Base-by-base conservation (phyloP, 2,797 vertebrate genomes). In the Avahi laniger region DNA sequence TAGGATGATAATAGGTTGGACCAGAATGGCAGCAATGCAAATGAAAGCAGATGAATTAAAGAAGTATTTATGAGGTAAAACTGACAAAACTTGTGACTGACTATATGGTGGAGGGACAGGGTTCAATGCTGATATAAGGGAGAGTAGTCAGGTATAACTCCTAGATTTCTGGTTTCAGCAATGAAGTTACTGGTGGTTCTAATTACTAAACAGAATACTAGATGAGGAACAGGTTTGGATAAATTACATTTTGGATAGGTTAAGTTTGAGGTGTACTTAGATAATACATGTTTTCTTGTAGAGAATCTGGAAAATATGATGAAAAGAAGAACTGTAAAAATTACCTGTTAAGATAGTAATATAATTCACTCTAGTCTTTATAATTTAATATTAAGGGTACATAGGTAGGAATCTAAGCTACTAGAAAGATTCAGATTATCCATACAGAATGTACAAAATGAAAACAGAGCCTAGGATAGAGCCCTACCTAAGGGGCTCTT, bases 311-410 rank as follows among this genome's bases (percentile, higher is more conserved):
- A 95, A 92, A 94, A 88, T 48, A 83, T 84, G 7, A 28, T 48
- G 69, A 26, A 78, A 85, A 79, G 41, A 76, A 76, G 35, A 82
- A 89, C 72, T 75, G 38, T 63, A 96, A 96, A 94, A 90, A 54
- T 61, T 52, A 92, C 7, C 11, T 79, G 20, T 69, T 92, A 94
- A 91, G 33, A 79, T 50, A 59, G 7, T 67, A 33, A 89, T 78
- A 48, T 84, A 80, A 93, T n/a, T 89, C 8, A 87, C 50, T 72
- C 35, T 11, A 67, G n/a, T 46, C 22, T 79, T 92, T 46, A 80
- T 59, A 59, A 59, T 59, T 59, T 72, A 87, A 82, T 61, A 79
- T 79, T 87, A 84, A 93, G 75, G 52, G 63, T 28, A 94, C 17
- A 1, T 33, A 89, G 85, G 18, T 52, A 33, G 33, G 48, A 95